Percentiles rank a stretch among this genome's conserved stretches.
These are phyloP conservation scores for Melitaea cinxia DNA, from an alignment of 1,140 invertebrate species.

Conservation along the genomic window DNA sequence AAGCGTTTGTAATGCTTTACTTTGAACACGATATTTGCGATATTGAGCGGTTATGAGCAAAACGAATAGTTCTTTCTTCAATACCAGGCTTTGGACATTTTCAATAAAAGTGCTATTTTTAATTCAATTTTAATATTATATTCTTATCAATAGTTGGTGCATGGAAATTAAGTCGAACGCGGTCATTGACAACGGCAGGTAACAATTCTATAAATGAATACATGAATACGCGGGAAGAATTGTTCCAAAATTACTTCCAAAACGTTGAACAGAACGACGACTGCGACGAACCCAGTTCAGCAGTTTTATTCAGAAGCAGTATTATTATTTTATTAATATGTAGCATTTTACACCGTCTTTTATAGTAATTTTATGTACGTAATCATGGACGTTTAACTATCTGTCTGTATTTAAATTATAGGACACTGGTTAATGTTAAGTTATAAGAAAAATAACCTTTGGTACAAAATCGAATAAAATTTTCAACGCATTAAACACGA, in stretches of 20 bases:
- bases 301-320: constrained; percentile 56
- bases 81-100: no score
- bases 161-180: constrained; percentile 58
- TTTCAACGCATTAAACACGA: no score
- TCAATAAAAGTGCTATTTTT: no score
- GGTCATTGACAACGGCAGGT: constrained; percentile 25
- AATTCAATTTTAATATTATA: neutral
- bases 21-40: no score
- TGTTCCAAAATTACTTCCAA: constrained; percentile 36
- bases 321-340: constrained; percentile 41
- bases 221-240: constrained; percentile 26
- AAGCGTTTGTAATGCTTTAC: no score
- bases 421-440: no score
- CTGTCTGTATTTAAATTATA: no score
- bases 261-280: constrained; percentile 50
- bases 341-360: constrained; percentile 40
- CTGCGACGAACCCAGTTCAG: constrained; percentile 59
- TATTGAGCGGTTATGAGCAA: no score
- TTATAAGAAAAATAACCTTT: no score
- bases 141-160: constrained; percentile 41
- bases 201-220: constrained; percentile 32
- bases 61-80: no score
- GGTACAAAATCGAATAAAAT: no score
- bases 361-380: constrained; percentile 9
- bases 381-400: neutral